Conservation (phyloP, 2,797 vertebrate genomes). For the Enteromius paludinosus region DNA sequence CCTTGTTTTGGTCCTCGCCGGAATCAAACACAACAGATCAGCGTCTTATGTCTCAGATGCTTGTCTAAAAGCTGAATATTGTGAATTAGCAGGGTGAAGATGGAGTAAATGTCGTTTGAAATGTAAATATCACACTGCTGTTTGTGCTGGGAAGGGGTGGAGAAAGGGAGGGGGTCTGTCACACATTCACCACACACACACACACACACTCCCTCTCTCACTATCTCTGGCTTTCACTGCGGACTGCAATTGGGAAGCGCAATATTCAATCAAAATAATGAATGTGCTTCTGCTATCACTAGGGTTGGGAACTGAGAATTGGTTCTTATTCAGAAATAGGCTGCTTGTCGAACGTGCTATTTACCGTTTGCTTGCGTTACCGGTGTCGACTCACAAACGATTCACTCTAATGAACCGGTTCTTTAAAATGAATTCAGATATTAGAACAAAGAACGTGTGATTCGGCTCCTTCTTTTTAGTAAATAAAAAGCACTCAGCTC, state of each 20-base stretch:
- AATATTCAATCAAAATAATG: constrained; percentile 47
- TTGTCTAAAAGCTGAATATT: background rate
- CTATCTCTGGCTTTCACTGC: constrained; percentile 54
- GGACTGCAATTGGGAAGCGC: constrained; percentile 49
- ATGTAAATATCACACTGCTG: constrained; percentile 38
- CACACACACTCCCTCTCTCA: constrained; percentile 43
- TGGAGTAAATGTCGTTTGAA: constrained; percentile 24
- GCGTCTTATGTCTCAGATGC: background rate
- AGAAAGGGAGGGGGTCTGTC: constrained; percentile 45
- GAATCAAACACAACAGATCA: constrained; percentile 1
- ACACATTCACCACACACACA: constrained; percentile 29
- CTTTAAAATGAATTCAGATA: background rate
- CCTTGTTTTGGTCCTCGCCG: constrained; percentile 14
- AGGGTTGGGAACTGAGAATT: background rate
- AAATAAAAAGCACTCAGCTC: background rate
- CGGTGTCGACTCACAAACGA: background rate
- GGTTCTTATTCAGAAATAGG: background rate
- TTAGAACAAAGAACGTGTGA: background rate
- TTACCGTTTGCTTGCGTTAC: background rate
- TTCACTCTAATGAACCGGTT: background rate
- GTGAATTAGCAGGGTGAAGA: constrained; percentile 25
- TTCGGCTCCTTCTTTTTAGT: background rate
- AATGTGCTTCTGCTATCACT: background rate
- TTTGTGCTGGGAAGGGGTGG: constrained; percentile 17
- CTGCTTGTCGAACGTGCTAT: background rate